Percentiles rank a stretch among this genome's conserved stretches.
Evolutionary conservation across 2,113 vertebrate genomes (phyloP).

Genomic region (Spilogale gracilis): DNA sequence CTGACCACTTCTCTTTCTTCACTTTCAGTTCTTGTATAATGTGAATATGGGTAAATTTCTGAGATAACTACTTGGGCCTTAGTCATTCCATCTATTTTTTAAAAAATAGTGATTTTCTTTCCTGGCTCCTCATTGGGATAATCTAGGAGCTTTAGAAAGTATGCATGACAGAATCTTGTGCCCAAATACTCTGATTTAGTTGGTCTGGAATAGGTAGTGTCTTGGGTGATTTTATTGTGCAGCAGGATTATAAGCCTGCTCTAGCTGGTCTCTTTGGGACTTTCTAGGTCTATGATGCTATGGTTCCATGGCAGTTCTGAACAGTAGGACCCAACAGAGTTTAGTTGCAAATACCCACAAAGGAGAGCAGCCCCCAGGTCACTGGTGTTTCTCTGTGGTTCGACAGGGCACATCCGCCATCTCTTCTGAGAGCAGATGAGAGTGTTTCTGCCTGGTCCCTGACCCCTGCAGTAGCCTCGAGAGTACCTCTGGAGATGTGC

Average conservation of each 20-base stretch:
- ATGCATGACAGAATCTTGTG: rapidly evolving
- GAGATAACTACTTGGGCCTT: background rate
- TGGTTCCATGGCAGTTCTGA: background rate
- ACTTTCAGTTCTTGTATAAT: background rate
- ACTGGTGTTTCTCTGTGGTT: background rate
- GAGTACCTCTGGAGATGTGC: background rate
- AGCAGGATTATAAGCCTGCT: background rate
- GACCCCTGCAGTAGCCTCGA: background rate
- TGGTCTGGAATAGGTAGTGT: background rate
- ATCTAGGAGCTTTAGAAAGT: background rate
- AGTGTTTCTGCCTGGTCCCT: background rate
- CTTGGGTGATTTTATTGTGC: background rate
- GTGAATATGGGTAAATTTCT: background rate
- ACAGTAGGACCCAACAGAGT: background rate
- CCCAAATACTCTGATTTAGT: background rate
- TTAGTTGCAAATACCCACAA: background rate
- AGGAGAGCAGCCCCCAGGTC: background rate
- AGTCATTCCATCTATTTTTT: background rate
- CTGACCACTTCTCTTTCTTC: background rate
- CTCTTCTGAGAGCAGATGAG: background rate
- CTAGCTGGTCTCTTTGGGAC: background rate
- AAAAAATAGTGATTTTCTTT: background rate
- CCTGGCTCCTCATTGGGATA: background rate
- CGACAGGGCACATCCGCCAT: background rate
- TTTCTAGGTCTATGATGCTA: background rate